phyloP scores from a whole-genome alignment of 2,888 invertebrate genomes.

The Mesorhabditis sp. region DNA sequence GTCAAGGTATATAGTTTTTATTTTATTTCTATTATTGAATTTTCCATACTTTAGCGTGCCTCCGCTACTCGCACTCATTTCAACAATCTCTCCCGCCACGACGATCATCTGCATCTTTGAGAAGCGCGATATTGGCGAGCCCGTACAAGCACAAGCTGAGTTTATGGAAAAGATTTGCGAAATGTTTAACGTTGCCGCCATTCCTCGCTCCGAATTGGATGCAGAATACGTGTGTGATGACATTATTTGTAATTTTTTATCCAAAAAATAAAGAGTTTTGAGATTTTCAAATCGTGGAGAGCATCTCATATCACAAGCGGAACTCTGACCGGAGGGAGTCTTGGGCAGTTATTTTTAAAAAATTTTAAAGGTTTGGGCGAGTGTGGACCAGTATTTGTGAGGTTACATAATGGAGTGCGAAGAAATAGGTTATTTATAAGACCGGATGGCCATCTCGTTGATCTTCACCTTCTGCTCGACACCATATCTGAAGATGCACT shows the following conservation, averaged over 20 bases:
- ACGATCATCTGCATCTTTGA: constrained; percentile 71
- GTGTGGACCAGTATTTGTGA: too few relatives aligned
- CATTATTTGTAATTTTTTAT: constrained; percentile 58
- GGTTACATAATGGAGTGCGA: not conserved
- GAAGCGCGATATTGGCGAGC: constrained; percentile 68
- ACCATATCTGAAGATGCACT: constrained; percentile 60
- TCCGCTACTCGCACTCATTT: too few relatives aligned
- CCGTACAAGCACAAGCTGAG: constrained; percentile 63
- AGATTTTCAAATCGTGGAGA: too few relatives aligned
- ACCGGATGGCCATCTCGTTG: constrained; percentile 36
- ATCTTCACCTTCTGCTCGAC: constrained; percentile 60
- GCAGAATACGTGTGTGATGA: constrained; percentile 68
- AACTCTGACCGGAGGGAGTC: too few relatives aligned
- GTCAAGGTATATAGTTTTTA: constrained; percentile 64
- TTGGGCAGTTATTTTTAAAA: too few relatives aligned
- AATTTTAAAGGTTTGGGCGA: too few relatives aligned
- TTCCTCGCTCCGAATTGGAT: constrained; percentile 68
- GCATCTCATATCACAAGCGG: too few relatives aligned
- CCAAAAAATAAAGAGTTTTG: too few relatives aligned
- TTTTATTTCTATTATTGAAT: constrained; percentile 65
- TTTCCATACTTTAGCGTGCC: too few relatives aligned
- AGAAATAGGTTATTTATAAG: not conserved
- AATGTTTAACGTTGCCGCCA: constrained; percentile 61
- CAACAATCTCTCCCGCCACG: constrained; percentile 61
- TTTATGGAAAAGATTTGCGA: constrained; percentile 60